Evolutionary conservation across 2,888 invertebrate species (phyloP), one percentile per base, ranked within the genome.

Genomic region (Noctua janthina): DNA sequence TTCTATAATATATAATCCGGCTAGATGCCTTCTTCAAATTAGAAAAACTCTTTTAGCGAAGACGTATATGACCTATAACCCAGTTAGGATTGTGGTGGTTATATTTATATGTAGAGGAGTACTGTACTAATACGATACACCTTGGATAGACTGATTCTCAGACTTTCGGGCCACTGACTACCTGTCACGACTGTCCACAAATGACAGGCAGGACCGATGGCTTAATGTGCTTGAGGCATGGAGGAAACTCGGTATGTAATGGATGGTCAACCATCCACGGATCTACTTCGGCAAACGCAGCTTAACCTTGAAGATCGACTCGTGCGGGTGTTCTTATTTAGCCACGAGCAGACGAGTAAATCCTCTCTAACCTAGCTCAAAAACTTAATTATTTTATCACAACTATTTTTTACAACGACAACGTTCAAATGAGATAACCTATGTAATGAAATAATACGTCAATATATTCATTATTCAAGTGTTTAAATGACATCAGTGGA

Each of bases 401-500:
- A 70, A 67, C 29, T 0, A 0, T 35, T 75, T 75, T 76, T 76
- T 69, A n/a, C 11, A 29, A 49, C 46, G 51, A 66, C 13, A 10
- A 23, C 66, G 8, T 1, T 46, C 49, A 62, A 68, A 51, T n/a
- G 1, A 74, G 66, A 72, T 70, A 71, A 76, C 20, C 64, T 67
- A 46, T 15, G 68, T 78, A 82, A 70, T 64, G 76, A 82, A 79
- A 73, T 68, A 76, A 79, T 68, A 84, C 80, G 82, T 85, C 86
- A 84, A 86, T 84, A 86, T 73, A 86, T 79, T 66, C 51, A 81
- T 90, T 80, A 71, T 74, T 78, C 62, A 74, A 73, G 83, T 87
- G 87, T 87, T 81, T 89, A 79, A 87, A 91, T 92, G 91, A 92
- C 91, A 91, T 92, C 91, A 91, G 81, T 79, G 5, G n/a, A 59